phyloP scores from a whole-genome alignment of 1,140 invertebrate species.

The Oryctes rhinoceros region DNA sequence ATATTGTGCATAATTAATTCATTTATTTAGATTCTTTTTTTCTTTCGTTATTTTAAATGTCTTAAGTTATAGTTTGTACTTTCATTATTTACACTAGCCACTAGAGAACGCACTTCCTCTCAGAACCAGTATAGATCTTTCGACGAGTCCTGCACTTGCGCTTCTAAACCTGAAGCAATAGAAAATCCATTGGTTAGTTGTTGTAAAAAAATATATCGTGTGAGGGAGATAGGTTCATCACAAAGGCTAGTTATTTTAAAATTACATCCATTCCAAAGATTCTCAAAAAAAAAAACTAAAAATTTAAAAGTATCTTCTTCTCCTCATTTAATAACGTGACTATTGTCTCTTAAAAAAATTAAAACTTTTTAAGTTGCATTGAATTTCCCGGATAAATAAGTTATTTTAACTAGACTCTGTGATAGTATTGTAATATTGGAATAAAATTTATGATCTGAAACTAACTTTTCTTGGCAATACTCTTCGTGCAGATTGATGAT shows the following conservation, averaged over 20 bases:
- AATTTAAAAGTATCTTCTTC: too few relatives aligned
- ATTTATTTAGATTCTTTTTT: constrained; percentile 49
- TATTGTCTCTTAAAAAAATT: too few relatives aligned
- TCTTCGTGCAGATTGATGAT: constrained; percentile 33
- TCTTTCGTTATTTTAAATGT: background rate
- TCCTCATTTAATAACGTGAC: too few relatives aligned
- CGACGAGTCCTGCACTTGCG: constrained; percentile 67
- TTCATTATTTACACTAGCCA: constrained; percentile 43
- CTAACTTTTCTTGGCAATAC: constrained; percentile 29
- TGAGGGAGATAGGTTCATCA: constrained; percentile 21
- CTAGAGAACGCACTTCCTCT: constrained; percentile 40
- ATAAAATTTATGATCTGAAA: constrained; percentile 24
- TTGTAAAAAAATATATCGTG: constrained; percentile 19
- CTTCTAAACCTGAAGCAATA: constrained; percentile 64
- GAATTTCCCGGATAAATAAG: too few relatives aligned
- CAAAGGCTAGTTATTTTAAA: constrained; percentile 32
- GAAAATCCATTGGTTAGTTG: constrained; percentile 26
- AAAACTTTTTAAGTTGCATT: too few relatives aligned
- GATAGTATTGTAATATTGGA: constrained; percentile 20
- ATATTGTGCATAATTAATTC: background rate
- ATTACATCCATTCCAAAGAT: too few relatives aligned
- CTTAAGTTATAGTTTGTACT: constrained; percentile 39
- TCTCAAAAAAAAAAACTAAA: too few relatives aligned
- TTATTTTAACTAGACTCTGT: constrained; percentile 26
- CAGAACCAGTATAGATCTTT: constrained; percentile 69